Evolutionary conservation across 1,140 invertebrate species (phyloP), one percentile per base, ranked within the genome.

Genomic region (Macrocentrus cingulum): DNA sequence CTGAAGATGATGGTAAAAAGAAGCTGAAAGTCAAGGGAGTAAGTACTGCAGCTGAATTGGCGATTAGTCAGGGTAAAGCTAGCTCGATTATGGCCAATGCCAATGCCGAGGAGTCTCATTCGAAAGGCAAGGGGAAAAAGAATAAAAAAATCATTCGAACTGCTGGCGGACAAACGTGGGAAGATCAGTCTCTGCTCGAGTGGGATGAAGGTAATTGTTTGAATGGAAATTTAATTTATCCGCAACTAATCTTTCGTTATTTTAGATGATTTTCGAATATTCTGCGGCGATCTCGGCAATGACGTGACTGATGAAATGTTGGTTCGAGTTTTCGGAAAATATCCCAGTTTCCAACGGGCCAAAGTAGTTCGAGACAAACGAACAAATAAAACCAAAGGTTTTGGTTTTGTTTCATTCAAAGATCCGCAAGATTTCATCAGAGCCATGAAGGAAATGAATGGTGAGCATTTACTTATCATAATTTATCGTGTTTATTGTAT

Each of bases 381-480:
- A 42, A 97, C 95, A 0, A 98, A 98, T 72, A 99, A 99, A 80
- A 97, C 92, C 42, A 98, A 98, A 83, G 97, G 97, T 5, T 99
- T 97, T 80, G 97, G 97, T 4, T 99, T 99, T 77, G 94, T 99
- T 29, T 99, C 96, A 66, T 99, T 99, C 72, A 96, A 94, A 72
- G 95, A 99, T 79, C 95, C 97, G 0, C 88, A 91, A 34, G 98
- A 99, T 77, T 99, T 98, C 70, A 95, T 97, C 32, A 90, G 91
- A 70, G 98, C 98, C 7, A 98, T 98, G 90, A 94, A 97, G 70
- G 97, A 99, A 84, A 96, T 98, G 91, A 96, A 94, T 70, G 91
- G 89, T 90, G 72, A 85, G 81, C 72, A 42, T 39, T 45, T 44
- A 32, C 32, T 48, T 25, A 42, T 64, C 29, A 6, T 7, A 34